A percentile compares a stretch with the other conserved stretches of the same genome.
Conservation (phyloP, 2,888 invertebrate species). For the Caenorhabditis sinica region DNA sequence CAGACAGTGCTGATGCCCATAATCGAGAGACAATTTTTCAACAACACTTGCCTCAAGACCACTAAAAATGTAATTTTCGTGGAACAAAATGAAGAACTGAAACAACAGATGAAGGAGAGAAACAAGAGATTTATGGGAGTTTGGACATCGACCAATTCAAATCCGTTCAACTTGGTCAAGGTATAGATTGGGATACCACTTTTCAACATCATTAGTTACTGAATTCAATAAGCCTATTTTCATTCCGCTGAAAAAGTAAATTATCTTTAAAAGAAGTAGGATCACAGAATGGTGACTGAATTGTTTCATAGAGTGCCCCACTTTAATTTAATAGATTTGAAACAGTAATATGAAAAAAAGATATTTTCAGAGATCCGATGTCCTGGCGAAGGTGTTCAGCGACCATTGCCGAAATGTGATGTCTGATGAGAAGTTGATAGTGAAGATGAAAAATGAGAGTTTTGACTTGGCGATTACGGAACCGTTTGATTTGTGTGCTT, state of each 20-base stretch:
- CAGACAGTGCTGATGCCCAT: constrained; percentile 65
- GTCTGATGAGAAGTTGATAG: constrained; percentile 28
- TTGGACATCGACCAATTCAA: constrained; percentile 19
- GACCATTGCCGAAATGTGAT: constrained; percentile 55
- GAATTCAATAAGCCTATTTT: too few species aligned
- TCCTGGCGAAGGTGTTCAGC: constrained; percentile 43
- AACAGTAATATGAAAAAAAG: not conserved
- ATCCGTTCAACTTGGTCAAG: constrained; percentile 25
- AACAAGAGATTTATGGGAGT: constrained; percentile 13
- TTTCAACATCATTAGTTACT: too few species aligned
- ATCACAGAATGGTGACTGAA: too few species aligned
- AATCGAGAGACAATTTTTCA: constrained; percentile 21
- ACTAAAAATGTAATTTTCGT: constrained; percentile 54
- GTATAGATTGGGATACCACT: not conserved
- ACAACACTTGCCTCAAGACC: constrained; percentile 31
- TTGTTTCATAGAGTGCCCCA: too few species aligned
- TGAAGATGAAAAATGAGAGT: constrained; percentile 55
- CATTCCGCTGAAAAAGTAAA: too few species aligned
- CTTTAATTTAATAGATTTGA: not conserved
- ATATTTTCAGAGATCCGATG: constrained; percentile 14
- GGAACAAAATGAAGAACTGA: constrained; percentile 35
- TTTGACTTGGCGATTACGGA: constrained; percentile 72
- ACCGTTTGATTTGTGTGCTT: constrained; percentile 69
- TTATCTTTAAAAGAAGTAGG: too few species aligned
- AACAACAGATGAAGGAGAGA: constrained; percentile 26